Conservation (phyloP, 2,113 vertebrate species). For the Python bivittatus region DNA sequence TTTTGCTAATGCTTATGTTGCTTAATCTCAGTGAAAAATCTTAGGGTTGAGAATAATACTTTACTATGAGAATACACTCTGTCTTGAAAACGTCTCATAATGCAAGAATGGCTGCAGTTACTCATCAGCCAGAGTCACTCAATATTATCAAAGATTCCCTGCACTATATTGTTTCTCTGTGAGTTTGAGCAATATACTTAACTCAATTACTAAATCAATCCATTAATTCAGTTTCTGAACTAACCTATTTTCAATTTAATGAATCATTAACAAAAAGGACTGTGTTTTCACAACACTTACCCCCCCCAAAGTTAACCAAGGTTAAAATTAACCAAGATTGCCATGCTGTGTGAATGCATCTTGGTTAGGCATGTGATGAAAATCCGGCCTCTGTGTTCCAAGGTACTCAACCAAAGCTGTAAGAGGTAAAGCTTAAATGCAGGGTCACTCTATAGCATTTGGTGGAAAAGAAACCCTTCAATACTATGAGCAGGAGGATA, state of each 20-base stretch:
- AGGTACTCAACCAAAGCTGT: background rate
- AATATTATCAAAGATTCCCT: background rate
- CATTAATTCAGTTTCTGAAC: background rate
- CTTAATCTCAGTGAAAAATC: background rate
- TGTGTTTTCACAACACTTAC: background rate
- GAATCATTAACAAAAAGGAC: background rate
- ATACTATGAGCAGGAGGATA: background rate
- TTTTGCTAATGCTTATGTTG: background rate
- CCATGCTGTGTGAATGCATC: background rate
- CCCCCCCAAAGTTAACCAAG: background rate
- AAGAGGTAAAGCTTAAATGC: background rate
- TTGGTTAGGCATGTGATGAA: background rate
- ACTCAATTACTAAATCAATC: background rate
- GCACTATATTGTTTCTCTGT: background rate
- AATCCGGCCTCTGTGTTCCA: background rate
- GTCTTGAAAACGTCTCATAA: background rate
- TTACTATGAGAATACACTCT: background rate
- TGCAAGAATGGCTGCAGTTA: background rate
- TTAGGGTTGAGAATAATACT: background rate
- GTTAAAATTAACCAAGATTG: background rate
- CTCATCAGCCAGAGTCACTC: background rate
- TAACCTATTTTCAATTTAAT: background rate
- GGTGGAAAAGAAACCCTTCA: background rate
- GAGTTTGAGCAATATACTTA: background rate
- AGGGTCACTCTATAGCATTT: background rate